Evolutionary conservation across 2,113 vertebrate genomes (phyloP), one percentile per base, ranked within the genome.

Genomic region (Pungitius pungitius): DNA sequence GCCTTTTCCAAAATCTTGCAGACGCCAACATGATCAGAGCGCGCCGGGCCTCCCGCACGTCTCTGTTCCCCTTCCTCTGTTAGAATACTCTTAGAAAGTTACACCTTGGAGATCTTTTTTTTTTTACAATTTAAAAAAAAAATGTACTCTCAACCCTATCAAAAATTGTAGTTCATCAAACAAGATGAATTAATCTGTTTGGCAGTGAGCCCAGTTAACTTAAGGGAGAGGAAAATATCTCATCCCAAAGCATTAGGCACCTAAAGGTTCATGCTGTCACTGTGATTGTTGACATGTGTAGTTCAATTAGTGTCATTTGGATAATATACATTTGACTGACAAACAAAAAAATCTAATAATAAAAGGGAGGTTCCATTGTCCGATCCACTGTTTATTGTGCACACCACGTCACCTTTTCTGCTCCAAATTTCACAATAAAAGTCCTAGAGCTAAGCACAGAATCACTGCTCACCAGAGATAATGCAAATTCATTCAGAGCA

Each of bases 1-100:
- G 84, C 83, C 80, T 86, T 86, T 43, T 86, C 87, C 80, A 75
- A 82, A 88, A 90, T 87, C 84, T 82, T 82, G 88, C 87, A 68
- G 76, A 85, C 80, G 79, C 77, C 58, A 47, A 82, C 84, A 80
- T 80, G 87, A 88, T 91, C 88, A 87, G 84, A 88, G 82, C 30
- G 60, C 33, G 22, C 60, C 11, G 80, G 71, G 82, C 78, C 82
- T 71, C 78, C 82, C 58, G 35, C 69, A 14, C 39, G 78, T 73
- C 77, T 84, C 65, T 64, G 61, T 74, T 86, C 62, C 60, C 72
- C 69, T 66, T 26, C 65, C 78, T 82, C 73, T 83, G 80, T 83
- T 84, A 58, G 69, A 83, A 69, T 67, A 35, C 78, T 83, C 79
- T 85, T 77, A 64, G 75, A 89, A 88, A 89, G 88, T 86, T 84